Evolutionary conservation across 2,888 invertebrate species (phyloP).

Genomic region (Polymixis lichenea): DNA sequence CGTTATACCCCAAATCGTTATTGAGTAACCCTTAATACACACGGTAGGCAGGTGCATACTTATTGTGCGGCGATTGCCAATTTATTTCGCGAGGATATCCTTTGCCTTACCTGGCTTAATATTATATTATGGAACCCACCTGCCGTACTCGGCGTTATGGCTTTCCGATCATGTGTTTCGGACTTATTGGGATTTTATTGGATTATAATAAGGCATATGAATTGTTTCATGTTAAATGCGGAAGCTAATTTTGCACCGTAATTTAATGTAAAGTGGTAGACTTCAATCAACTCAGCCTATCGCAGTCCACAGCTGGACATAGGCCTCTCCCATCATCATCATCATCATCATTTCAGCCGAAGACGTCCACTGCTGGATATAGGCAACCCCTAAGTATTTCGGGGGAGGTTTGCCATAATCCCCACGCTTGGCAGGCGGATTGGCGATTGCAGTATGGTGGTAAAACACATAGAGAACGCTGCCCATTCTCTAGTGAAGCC

Average conservation of each 20-base stretch:
- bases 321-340: no score
- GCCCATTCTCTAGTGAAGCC: no score
- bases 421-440: no score
- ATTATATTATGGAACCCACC: constrained; percentile 54
- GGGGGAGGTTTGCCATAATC: no score
- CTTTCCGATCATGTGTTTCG: constrained; percentile 30
- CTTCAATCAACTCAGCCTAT: no score
- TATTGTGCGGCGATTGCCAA: constrained; percentile 65
- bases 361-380: no score
- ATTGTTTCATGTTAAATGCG: background rate
- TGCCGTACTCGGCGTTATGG: constrained; percentile 34
- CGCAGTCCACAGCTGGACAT: no score
- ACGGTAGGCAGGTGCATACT: constrained; percentile 65
- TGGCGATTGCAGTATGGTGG: no score
- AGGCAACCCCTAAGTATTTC: no score
- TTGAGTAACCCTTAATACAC: constrained; percentile 29
- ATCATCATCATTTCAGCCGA: no score
- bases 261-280: background rate
- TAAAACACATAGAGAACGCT: no score
- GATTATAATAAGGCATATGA: constrained; percentile 10
- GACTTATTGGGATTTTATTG: constrained; percentile 20
- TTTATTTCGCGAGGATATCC: constrained; percentile 74
- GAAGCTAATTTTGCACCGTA: background rate
- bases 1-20: constrained; percentile 13
- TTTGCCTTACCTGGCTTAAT: constrained; percentile 65